Evolutionary conservation across 2,888 invertebrate species (phyloP).

Genomic region (Brenthis hecate): DNA sequence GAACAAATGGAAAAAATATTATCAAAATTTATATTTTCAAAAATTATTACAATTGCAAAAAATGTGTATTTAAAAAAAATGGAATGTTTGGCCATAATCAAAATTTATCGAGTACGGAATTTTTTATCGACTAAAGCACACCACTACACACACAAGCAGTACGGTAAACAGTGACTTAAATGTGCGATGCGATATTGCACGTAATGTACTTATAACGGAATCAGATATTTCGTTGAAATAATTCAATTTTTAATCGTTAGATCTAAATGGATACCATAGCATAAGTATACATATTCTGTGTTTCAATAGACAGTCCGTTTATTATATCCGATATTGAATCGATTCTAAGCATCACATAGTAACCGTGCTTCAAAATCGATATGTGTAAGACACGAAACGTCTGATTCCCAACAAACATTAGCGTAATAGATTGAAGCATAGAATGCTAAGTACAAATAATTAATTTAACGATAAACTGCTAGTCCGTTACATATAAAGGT

Average conservation of each 20-base stretch:
- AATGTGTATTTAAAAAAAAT: conserved; percentile 72
- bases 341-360: conserved; percentile 41
- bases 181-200: conserved; percentile 75
- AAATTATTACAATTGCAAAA: conserved; percentile 82
- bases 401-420: conserved; percentile 77
- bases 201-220: conserved; percentile 67
- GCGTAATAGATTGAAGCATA: conserved; percentile 77
- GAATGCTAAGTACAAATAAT: conserved; percentile 79
- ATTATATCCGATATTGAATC: conserved; percentile 39
- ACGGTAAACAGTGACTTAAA: conserved; percentile 73
- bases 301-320: conserved; percentile 42
- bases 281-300: conserved; percentile 43
- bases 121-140: conserved; percentile 79
- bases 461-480: conserved; percentile 75
- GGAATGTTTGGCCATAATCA: conserved; percentile 80
- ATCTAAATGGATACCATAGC: conserved; percentile 42
- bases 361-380: conserved; percentile 43
- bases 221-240: conserved; percentile 60
- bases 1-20: conserved; percentile 80
- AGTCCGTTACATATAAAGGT: conserved; percentile 71
- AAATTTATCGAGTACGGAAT: conserved; percentile 68
- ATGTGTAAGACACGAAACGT: conserved; percentile 54
- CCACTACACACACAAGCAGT: conserved; percentile 73
- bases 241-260: conserved; percentile 41
- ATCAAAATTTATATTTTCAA: conserved; percentile 83